Evolutionary conservation across 1,140 invertebrate species (phyloP), one percentile per base, ranked within the genome.

Genomic region (Laupala kohalensis): DNA sequence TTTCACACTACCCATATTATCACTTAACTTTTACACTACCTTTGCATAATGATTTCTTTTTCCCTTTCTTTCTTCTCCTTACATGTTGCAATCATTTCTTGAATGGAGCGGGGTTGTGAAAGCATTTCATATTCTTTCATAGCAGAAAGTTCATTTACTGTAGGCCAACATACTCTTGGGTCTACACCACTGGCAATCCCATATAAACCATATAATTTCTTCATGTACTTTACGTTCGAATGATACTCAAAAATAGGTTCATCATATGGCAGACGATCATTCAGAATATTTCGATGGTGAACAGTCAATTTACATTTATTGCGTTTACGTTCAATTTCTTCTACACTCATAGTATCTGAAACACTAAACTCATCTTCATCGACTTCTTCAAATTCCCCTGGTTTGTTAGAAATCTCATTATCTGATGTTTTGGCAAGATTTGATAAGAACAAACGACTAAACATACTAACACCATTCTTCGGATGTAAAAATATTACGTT

Each of bases 121-220:
- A 88, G 77, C 73, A 79, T 79, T 79, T 90, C 87, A 77, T 86
- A 89, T 79, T 89, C 86, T 67, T 83, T 75, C 69, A 74, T 77
- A 68, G 86, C 83, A 64, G 80, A 75, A 26, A 91, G 78, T 70
- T 89, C 87, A 74, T 84, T 74, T 74, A 80, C 76, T 0, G 81
- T 83, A 37, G 84, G 84, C 84, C 88, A 90, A 74, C 83, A 85
- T 19, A 88, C 81, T 25, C 82, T 83, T 72, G 76, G 82, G 73
- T 83, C 77, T 4, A 84, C 76, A 23, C 80, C 80, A 63, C 83
- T 83, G 15, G 74, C 76, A 5, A 79, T 75, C 1, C 89, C 89
- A 77, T 87, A 89, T 6, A 79, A 80, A 0, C 86, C 89, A 74
- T 85, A 84, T 29, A 85, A 77, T 76, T 80, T 83, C 70, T 83